Conservation (phyloP, 2,113 vertebrate species). For the Gracilinanus agilis region DNA sequence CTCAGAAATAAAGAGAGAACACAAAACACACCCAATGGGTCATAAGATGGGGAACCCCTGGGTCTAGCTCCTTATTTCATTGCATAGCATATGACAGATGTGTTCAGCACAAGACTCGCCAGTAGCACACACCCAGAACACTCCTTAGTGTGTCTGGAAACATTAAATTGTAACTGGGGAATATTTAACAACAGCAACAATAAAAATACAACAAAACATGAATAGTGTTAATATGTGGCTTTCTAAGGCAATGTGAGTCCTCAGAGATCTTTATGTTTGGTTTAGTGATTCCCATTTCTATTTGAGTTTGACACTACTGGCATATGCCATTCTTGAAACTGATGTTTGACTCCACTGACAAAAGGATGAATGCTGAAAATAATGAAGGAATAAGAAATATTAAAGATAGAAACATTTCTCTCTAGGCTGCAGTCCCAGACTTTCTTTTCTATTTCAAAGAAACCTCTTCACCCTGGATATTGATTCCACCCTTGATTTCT, state of each 20-base stretch:
- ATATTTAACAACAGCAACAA: background rate
- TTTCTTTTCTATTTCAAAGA: background rate
- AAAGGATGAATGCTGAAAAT: background rate
- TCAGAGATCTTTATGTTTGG: background rate
- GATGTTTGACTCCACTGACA: background rate
- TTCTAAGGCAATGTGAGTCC: background rate
- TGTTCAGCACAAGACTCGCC: background rate
- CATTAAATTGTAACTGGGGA: background rate
- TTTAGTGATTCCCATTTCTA: background rate
- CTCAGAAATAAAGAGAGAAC: background rate
- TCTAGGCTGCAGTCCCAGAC: background rate
- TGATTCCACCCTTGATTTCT: background rate
- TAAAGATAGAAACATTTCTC: background rate
- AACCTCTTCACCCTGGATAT: background rate
- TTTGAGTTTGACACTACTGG: background rate
- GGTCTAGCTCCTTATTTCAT: background rate
- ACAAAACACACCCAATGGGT: background rate
- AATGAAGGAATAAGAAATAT: background rate
- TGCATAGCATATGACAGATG: background rate
- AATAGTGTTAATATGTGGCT: background rate
- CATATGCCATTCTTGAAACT: background rate
- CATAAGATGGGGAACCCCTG: background rate
- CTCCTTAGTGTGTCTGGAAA: background rate
- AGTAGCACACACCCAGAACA: background rate
- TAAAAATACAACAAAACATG: background rate